These are phyloP conservation scores for Polyommatus icarus DNA, from an alignment of 2,888 invertebrate species.

Conservation along the genomic window DNA sequence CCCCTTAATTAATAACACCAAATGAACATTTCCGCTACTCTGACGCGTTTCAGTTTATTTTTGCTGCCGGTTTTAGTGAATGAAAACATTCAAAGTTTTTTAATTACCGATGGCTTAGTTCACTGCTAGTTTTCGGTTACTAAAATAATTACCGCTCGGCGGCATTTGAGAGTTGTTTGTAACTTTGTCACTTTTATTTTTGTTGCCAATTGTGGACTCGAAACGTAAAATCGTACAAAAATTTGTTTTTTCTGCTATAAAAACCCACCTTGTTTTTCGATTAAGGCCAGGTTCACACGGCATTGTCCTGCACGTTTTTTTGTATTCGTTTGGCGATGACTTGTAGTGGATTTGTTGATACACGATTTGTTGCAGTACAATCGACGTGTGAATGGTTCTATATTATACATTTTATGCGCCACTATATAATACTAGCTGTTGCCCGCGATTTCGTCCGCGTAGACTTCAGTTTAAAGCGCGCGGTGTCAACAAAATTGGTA, in stretches of 20 bases:
- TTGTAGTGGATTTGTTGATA: no score
- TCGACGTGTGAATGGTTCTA: no score
- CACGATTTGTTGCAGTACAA: no score
- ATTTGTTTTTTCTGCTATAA: background rate
- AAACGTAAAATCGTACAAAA: background rate
- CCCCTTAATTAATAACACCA: constrained; percentile 44
- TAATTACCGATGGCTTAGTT: constrained; percentile 30
- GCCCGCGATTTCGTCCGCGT: no score
- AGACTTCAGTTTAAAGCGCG: no score
- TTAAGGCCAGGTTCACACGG: no score
- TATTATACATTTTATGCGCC: no score
- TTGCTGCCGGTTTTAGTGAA: constrained; percentile 10
- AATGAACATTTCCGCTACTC: constrained; percentile 38
- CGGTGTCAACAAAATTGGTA: no score
- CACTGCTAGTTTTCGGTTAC: constrained; percentile 26
- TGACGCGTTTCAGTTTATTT: constrained; percentile 35
- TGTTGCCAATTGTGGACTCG: background rate
- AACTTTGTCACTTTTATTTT: background rate
- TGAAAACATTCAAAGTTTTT: constrained; percentile 25
- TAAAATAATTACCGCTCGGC: background rate
- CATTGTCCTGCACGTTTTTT: no score
- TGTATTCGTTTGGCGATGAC: no score
- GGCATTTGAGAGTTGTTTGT: constrained; percentile 16
- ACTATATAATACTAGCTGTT: no score
- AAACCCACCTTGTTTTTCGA: no score